Evolutionary conservation across 2,113 vertebrate genomes (phyloP), one percentile per base, ranked within the genome.

Genomic region (Muntiacus reevesi): DNA sequence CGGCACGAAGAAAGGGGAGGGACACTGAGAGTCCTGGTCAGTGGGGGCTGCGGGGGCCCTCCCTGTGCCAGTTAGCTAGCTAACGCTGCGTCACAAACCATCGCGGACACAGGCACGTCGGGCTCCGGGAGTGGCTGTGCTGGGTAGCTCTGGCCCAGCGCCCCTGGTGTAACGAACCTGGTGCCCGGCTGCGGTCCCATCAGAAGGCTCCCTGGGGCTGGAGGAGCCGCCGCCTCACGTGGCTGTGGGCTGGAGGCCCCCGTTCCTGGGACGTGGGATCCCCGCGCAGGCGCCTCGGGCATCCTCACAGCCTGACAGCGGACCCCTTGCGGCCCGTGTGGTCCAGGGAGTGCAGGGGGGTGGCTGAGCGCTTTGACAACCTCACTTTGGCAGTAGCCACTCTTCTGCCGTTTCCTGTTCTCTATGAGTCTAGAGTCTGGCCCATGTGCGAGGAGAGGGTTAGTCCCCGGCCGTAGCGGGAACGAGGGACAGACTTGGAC

Each of bases 101-200:
- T 25, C 55, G 47, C 8, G 1, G 27, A 28, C 47, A 0, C 3
- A 25, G 16, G 10, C 21, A 2, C 0, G 17, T 0, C 0, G 6
- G 74, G 33, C 2, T n/a, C 2, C 0, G 1, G 19, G 45, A 25
- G 27, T 0, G 4, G 11, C 59, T 28, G 1, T 2, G 9, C 71
- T 5, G 6, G 2, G 28, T 1, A 10, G 30, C n/a, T 14, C 40
- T 33, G 84, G 54, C 85, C 82, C 62, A 23, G 43, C 5, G 21
- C 9, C 52, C 19, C 60, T 4, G 0, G 3, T 0, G 52, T 16
- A 0, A 2, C 9, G 2, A 1, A 7, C 23, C 25, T 8, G 30
- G 9, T 2, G 5, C 28, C 28, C 0, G 17, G 59, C 55, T 3
- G 57, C 0, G 0, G 30, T 47, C 45, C 47, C 57, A 23, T 17